Base-by-base conservation (phyloP, 2,888 invertebrate species). In the Pyralis farinalis region DNA sequence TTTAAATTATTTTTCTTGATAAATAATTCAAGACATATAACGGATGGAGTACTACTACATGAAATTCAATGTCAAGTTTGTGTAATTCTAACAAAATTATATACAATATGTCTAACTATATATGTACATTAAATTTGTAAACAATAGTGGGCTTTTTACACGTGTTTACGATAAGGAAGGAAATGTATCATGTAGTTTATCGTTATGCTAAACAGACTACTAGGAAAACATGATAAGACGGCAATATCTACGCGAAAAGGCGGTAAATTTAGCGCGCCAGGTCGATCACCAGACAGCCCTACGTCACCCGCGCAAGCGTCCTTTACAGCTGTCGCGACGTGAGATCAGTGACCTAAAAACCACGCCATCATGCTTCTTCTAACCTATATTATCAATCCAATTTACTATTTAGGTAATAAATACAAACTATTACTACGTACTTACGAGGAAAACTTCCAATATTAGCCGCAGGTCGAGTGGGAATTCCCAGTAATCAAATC, bases 281-380 rank as follows among this genome's bases (percentile, higher is more conserved):
- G 83, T 83, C 85, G 83, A 84, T 78, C 65, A 72, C 71, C 74
- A 62, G 52, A 58, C 49, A 30, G 51, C 61, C 63, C 71, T 71
- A 81, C 84, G 84, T 85, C 83, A 81, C 4, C 2, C 48, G 78
- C 83, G 81, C 82, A 77, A 56, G 80, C 83, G 82, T 80, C 71
- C 48, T 44, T 37, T 47, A 66, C 83, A 82, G 80, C 84, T 86
- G 86, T 79, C 74, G 31, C 16, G 16, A 16, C 12, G 12, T 65
- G 66, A 61, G 82, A 77, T 64, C 81, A 81, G 67, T 87, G 87
- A 87, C 87, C 87, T 84, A 80, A 72, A 69, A 64, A 82, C 72
- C 84, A 85, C 77, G 80, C 79, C 71, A 73, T 51, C 73, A 69
- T 65, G 71, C 63, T 71, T 72, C 71, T 66, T 66, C 70, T 77